Conservation (phyloP, 2,113 vertebrate genomes). For the Spermophilus dauricus region DNA sequence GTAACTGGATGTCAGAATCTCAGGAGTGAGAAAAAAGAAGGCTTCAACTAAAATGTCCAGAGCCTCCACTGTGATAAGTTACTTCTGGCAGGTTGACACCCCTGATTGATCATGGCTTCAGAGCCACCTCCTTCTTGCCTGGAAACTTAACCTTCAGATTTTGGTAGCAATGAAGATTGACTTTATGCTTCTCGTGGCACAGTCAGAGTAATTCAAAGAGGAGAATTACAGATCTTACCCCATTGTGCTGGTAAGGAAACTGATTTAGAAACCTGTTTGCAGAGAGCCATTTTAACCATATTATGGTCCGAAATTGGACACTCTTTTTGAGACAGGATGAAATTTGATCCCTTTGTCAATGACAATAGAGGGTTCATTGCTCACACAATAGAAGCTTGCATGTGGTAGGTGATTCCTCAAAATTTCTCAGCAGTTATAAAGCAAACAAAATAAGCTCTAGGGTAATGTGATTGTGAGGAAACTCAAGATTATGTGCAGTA, state of each 20-base stretch:
- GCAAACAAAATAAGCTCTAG: conserved; percentile 74
- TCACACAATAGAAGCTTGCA: conserved; percentile 60
- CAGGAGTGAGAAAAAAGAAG: conserved; percentile 42
- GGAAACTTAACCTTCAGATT: conserved; percentile 86
- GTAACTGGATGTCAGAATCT: conserved; percentile 63
- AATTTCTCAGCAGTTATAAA: conserved; percentile 74
- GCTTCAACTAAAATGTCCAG: conserved; percentile 41
- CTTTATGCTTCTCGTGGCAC: conserved; percentile 80
- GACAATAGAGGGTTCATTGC: conserved; percentile 76
- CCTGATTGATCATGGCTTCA: conserved; percentile 77
- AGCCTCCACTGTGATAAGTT: conserved; percentile 65
- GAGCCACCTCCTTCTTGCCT: conserved; percentile 69
- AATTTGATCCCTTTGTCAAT: conserved; percentile 82
- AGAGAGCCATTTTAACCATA: conserved; percentile 77
- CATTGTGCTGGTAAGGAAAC: conserved; percentile 75
- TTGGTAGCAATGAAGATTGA: conserved; percentile 80
- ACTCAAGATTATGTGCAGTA: conserved; percentile 42
- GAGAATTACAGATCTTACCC: conserved; percentile 73
- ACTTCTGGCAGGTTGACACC: conserved; percentile 85
- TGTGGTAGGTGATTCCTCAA: conserved; percentile 76
- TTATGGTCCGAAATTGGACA: conserved; percentile 74
- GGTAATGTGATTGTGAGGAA: conserved; percentile 69
- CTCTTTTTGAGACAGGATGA: conserved; percentile 70
- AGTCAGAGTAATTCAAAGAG: conserved; percentile 81
- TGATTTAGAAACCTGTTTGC: conserved; percentile 83